These are phyloP conservation scores for Anarsia innoxiella DNA, from an alignment of 2,888 invertebrate genomes.

Conservation along the genomic window DNA sequence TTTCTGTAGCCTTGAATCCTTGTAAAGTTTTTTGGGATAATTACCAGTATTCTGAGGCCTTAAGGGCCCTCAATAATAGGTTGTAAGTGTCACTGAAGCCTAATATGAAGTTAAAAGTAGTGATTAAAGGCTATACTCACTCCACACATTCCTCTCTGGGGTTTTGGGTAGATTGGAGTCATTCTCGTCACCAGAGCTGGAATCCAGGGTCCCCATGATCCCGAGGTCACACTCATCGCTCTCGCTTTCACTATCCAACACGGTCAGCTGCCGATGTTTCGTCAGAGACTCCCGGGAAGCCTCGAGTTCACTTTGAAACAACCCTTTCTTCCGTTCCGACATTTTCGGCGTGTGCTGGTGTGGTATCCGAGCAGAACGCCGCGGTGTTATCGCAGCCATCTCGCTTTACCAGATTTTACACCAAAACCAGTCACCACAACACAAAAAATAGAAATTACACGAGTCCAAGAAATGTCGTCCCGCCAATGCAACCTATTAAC, in stretches of 20 bases:
- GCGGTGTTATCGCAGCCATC: constrained; percentile 60
- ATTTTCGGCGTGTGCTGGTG: constrained; percentile 73
- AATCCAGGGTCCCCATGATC: constrained; percentile 72
- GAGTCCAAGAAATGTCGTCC: constrained; percentile 22
- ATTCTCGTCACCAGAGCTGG: constrained; percentile 64
- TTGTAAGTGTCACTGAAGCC: too few relatives aligned
- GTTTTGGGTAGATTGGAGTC: constrained; percentile 51
- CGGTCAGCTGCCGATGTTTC: constrained; percentile 55
- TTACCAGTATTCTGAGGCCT: too few relatives aligned
- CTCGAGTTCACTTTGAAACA: constrained; percentile 65
- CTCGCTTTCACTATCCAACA: constrained; percentile 65
- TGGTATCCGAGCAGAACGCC: constrained; percentile 50
- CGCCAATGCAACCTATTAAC: constrained; percentile 9
- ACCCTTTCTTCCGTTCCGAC: constrained; percentile 77
- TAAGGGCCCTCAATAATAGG: too few relatives aligned
- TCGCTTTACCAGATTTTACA: constrained; percentile 23
- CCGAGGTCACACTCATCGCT: constrained; percentile 74
- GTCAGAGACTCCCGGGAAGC: constrained; percentile 51
- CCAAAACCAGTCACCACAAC: constrained; percentile 15
- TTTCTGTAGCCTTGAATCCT: too few relatives aligned
- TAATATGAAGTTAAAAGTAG: too few relatives aligned
- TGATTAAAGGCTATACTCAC: constrained; percentile 46
- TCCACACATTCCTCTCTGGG: constrained; percentile 47
- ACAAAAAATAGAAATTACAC: constrained; percentile 25
- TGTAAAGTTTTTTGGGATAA: too few relatives aligned